Percentiles rank a stretch among this genome's conserved stretches.
phyloP scores from a whole-genome alignment of 2,113 vertebrate genomes.

The Axis porcinus region DNA sequence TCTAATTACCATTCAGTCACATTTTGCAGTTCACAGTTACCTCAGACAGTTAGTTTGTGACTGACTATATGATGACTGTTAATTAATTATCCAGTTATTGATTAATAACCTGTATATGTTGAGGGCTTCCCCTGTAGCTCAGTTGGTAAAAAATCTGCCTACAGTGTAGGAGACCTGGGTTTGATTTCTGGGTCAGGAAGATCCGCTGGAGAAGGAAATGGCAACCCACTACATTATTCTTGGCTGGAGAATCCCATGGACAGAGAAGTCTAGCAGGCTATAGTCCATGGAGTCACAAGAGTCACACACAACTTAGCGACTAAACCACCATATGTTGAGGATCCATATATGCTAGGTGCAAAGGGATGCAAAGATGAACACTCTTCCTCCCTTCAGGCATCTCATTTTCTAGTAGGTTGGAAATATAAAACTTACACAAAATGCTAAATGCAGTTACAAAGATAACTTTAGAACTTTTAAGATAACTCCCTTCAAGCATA shows the following conservation, averaged over 20 bases:
- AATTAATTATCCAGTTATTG: not conserved
- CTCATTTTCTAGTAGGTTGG: not conserved
- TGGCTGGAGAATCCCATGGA: not conserved
- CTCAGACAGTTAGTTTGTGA: not conserved
- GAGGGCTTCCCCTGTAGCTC: not conserved
- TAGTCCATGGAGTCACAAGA: accelerated
- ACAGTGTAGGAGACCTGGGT: not conserved
- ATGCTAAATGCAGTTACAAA: not conserved
- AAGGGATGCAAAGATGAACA: not conserved
- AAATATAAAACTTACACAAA: not conserved
- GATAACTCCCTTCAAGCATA: not conserved
- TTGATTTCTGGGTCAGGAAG: not conserved
- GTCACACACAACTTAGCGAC: not conserved
- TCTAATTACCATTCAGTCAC: constrained; percentile 21
- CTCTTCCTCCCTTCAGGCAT: not conserved
- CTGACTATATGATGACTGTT: not conserved
- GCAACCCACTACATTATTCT: not conserved
- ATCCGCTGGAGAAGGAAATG: not conserved
- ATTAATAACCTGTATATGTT: not conserved
- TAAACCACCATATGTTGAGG: not conserved
- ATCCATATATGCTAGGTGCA: not conserved
- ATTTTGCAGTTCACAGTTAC: not conserved
- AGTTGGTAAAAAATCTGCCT: not conserved
- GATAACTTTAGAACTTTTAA: not conserved
- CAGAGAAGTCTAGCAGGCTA: not conserved